These are phyloP conservation scores for Poliocrania exsul DNA, from an alignment of 2,797 vertebrate genomes.

Conservation along the genomic window DNA sequence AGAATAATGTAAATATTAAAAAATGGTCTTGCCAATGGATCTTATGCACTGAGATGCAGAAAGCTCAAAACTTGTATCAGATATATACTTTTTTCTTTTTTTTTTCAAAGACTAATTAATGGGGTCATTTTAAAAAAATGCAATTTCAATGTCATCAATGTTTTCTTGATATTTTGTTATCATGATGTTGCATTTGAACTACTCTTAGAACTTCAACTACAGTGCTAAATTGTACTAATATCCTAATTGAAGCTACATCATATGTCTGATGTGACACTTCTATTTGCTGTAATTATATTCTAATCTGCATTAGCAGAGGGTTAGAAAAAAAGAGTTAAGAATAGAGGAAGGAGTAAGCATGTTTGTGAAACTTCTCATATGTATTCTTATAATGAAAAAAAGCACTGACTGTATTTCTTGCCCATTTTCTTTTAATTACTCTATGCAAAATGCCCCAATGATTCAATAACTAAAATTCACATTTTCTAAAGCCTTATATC, in stretches of 20 bases:
- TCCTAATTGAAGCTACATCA: conserved; percentile 79
- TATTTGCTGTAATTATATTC: conserved; percentile 82
- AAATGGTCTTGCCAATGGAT: background rate
- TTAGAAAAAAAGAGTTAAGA: conserved; percentile 62
- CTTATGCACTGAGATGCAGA: background rate
- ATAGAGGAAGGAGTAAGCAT: conserved; percentile 45
- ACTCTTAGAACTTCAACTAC: conserved; percentile 81
- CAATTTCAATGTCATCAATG: conserved; percentile 44
- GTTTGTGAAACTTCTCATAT: conserved; percentile 28
- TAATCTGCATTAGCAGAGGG: conserved; percentile 77
- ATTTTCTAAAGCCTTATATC: background rate
- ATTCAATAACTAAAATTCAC: background rate
- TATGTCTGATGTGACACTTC: conserved; percentile 78
- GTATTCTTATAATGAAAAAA: background rate
- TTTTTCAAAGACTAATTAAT: background rate
- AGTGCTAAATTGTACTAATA: conserved; percentile 79
- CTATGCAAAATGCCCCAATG: background rate
- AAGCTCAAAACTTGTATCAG: background rate
- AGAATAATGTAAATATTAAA: background rate
- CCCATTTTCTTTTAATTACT: background rate
- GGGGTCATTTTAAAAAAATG: conserved; percentile 47
- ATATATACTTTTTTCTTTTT: background rate
- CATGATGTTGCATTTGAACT: conserved; percentile 78
- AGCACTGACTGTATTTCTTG: background rate
- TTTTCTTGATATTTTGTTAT: conserved; percentile 77